Conservation (phyloP, 2,888 invertebrate genomes). For the Cristatella mucedo region DNA sequence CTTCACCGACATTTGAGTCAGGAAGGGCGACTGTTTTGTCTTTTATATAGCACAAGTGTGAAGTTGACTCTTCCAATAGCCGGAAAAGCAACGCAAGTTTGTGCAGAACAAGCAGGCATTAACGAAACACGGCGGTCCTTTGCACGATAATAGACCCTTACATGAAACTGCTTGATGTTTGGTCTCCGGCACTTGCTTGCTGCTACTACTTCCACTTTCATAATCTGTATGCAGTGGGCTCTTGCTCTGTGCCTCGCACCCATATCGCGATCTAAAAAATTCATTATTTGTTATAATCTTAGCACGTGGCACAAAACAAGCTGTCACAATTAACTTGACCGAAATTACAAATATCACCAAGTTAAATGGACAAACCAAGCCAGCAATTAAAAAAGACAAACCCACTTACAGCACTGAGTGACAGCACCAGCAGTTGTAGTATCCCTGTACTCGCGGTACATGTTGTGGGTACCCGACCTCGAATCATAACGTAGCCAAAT, state of each 20-base stretch:
- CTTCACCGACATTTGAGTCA: too few relatives aligned
- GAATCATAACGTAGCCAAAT: constrained; percentile 99
- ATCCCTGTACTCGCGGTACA: constrained; percentile 96
- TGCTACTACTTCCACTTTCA: constrained; percentile 81
- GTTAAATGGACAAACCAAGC: not conserved
- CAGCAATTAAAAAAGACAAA: constrained; percentile 9
- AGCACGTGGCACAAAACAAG: too few relatives aligned
- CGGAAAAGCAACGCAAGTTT: too few relatives aligned
- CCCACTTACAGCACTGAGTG: constrained; percentile 64
- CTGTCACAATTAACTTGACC: too few relatives aligned
- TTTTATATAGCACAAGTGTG: not conserved
- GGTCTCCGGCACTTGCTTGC: constrained; percentile 77
- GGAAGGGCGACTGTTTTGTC: too few relatives aligned
- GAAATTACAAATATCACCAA: constrained; percentile 5
- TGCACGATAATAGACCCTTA: too few relatives aligned
- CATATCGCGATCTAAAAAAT: constrained; percentile 66
- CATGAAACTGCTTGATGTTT: constrained; percentile 94
- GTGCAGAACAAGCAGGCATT: too few relatives aligned
- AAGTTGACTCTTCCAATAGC: not conserved
- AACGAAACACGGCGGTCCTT: too few relatives aligned
- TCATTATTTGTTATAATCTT: constrained; percentile 5
- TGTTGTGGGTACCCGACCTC: constrained; percentile 95
- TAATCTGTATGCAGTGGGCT: constrained; percentile 92
- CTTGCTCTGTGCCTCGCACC: constrained; percentile 93
- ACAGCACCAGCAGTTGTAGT: constrained; percentile 86